Base-by-base conservation (phyloP, 2,113 vertebrate species). In the Thunnus maccoyii region DNA sequence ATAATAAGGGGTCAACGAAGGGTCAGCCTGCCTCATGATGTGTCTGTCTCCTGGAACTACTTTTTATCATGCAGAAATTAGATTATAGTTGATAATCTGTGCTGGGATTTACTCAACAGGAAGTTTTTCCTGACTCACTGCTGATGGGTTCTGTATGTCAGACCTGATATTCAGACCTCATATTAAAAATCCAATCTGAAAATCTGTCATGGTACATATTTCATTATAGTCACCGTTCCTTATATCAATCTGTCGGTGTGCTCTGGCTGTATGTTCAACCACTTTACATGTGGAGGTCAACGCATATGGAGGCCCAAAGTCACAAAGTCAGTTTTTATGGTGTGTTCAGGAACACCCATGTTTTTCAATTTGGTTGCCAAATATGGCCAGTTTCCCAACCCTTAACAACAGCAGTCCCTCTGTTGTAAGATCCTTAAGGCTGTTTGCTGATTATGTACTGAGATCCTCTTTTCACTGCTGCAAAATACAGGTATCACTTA, bases 31-130 rank as follows among this genome's bases (percentile, higher is more conserved):
- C 18, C 15, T 72, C 1, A n/a, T 63, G 13, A 64, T 65, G 52
- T 22, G 65, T 71, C 75, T 55, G 57, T 22, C 51, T 77, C 52
- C 61, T 81, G 74, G 50, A 66, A 64, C 56, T 62, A 16, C 61
- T 3, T 73, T 57, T 54, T 73, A 56, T 62, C 54, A 18, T 10
- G 3, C 32, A 25, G 27, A 85, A 80, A 87, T 87, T 72, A 79
- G 66, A 76, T 83, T 72, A 75, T 48, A 20, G 27, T 3, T 72
- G 4, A 60, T 83, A 0, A 80, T 77, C 78, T 78, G 16, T 20
- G 41, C 3, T 27, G 22, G 70, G 74, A 77, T 78, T 75, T 57
- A 70, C 27, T 50, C 48, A 68, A 27, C 74, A 44, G 57, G 47
- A 71, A 61, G 63, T 56, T 67, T 58, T 73, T 48, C 46, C 50